Base-by-base conservation (phyloP, 2,797 vertebrate genomes). In the Amblyopsis hoosieri region DNA sequence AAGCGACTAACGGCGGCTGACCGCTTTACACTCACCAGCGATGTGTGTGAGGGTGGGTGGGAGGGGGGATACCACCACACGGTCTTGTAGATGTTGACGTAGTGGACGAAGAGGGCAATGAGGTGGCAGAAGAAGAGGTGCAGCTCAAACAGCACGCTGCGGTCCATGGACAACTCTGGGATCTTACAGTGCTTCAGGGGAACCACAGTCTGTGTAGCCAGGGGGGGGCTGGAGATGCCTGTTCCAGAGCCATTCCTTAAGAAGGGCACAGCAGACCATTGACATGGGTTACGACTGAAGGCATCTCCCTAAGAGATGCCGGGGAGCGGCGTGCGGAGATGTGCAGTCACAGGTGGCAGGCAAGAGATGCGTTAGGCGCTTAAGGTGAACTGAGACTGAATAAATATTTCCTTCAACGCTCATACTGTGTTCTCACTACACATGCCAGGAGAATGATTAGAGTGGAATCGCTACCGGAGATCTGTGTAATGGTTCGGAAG, bases 81-180 rank as follows among this genome's bases (percentile, higher is more conserved):
- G 0, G 96, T 99, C 89, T 97, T 99, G 91, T 99, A 99, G 92
- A 99, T 99, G 92, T 99, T 99, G 91, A 99, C 94, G 70, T 99
- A 99, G 91, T 99, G 97, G 61, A 99, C 97, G 9, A 99, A 99
- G 31, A 99, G 94, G 45, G 96, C 97, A 23, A 96, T 88, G 3
- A 99, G 95, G 78, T 99, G 98, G 86, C 97, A 99, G 88, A 97
- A 95, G 89, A 99, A 97, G 47, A 99, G 95, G 72, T 99, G 96
- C 13, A 98, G 92, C 78, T 99, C 98, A 17, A 99, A 99, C 54
- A 98, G 85, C 64, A 99, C 88, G 4, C 95, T 96, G 55, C 92
- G 91, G 80, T 99, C 96, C 78, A 96, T 76, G 0, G 98, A 96
- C 69, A 99, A 85, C 84, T 99, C 98, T 0, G 98, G 98, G 82